Evolutionary conservation across 2,113 vertebrate species (phyloP), one percentile per base, ranked within the genome.

Genomic region (Cygnus buccinator): DNA sequence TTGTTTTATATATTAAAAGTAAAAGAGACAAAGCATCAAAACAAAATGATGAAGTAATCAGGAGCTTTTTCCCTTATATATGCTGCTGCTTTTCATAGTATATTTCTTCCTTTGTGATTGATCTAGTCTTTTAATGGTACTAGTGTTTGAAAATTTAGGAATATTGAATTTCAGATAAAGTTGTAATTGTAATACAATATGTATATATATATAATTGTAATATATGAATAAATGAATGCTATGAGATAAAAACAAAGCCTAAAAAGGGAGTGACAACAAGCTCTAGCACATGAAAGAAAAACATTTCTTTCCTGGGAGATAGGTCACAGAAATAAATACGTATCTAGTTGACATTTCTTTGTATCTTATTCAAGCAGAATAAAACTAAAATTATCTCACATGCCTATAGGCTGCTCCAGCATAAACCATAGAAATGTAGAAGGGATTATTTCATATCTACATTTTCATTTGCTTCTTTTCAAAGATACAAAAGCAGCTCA

Each of bases 391-490:
- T 94, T 63, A 88, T 91, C 82, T 78, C 46, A 43, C 28, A 81
- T 39, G 82, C 85, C 88, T 70, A 71, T n/a, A 77, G 83, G 85
- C 88, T 94, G 18, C 33, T 68, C 72, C 41, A 11, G 5, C 63
- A 13, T 66, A 82, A 87, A 29, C 26, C 43, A 68, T 0, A 78
- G 29, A 92, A 92, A 52, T 54, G 37, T 62, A 73, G 67, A 90
- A 73, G 13, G 39, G 44, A 65, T 91, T 91, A 91, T 84, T 92
- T 90, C 13, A 41, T 61, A 66, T 67, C 28, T 85, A 68, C 67
- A 83, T 95, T 97, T 96, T 93, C 25, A 80, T 94, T 91, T 94
- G 21, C 44, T 82, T 86, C n/a, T 59, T 85, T 84, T 74, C 28
- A 46, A 63, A 87, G 57, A 87, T 58, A 72, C n/a, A 92, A 92